phyloP scores from a whole-genome alignment of 2,113 vertebrate species.

The Tachuris rubrigastra region DNA sequence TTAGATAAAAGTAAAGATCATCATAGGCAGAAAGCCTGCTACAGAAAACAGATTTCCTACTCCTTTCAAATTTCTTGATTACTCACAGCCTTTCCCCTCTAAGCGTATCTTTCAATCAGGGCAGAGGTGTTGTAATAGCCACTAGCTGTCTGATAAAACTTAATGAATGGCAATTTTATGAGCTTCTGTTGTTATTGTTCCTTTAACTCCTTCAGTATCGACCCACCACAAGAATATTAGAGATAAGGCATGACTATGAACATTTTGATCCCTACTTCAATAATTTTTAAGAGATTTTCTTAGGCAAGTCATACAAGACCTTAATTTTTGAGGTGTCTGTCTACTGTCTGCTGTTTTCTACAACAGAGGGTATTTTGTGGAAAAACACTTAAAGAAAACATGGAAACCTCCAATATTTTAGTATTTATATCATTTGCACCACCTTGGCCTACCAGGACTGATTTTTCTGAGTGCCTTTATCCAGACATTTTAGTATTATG shows the following conservation, averaged over 20 bases:
- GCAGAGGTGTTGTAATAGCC: background rate
- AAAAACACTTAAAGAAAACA: background rate
- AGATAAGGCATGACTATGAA: background rate
- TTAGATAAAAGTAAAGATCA: background rate
- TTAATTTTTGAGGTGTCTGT: background rate
- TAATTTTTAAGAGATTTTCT: background rate
- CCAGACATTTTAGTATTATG: background rate
- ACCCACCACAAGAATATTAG: background rate
- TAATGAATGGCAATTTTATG: background rate
- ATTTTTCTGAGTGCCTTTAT: background rate
- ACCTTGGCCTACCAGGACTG: background rate
- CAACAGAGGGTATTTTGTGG: background rate
- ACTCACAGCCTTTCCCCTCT: background rate
- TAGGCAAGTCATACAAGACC: background rate
- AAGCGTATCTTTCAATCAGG: background rate
- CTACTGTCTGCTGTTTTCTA: background rate
- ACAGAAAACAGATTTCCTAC: background rate
- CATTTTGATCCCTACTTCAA: background rate
- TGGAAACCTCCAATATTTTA: background rate
- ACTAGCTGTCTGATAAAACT: background rate
- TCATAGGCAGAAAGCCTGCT: background rate
- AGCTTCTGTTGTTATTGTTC: constrained; percentile 7
- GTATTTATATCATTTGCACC: background rate
- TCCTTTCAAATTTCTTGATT: background rate
- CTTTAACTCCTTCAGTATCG: constrained; percentile 3